Conservation (phyloP, 2,888 invertebrate species). For the Melanchra persicariae region DNA sequence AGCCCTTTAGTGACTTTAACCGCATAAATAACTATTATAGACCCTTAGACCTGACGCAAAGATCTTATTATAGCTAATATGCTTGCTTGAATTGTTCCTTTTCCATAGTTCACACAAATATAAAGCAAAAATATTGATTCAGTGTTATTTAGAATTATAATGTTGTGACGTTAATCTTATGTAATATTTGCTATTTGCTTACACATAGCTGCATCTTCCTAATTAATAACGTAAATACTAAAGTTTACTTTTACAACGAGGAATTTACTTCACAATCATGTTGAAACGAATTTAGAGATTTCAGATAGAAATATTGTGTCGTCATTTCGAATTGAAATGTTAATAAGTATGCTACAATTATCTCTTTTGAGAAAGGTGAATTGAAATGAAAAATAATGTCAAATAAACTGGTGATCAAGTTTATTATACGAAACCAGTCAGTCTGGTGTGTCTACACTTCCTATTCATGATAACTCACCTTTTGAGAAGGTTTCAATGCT, state of each 20-base stretch:
- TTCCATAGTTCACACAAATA: neutral
- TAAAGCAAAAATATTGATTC: conserved; percentile 9
- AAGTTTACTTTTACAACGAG: conserved; percentile 28
- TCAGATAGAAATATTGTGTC: neutral
- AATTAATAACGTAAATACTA: conserved; percentile 29
- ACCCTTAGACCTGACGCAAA: neutral
- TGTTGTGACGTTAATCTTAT: conserved; percentile 9
- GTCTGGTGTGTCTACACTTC: neutral
- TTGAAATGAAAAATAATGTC: no score
- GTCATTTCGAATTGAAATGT: neutral
- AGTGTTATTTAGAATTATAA: conserved; percentile 4
- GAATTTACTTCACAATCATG: conserved; percentile 31
- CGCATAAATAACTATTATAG: conserved; percentile 5
- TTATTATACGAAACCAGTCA: neutral
- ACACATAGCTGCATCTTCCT: conserved; percentile 21
- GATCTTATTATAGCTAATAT: neutral
- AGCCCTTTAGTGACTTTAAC: neutral
- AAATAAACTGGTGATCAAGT: neutral
- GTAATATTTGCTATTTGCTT: conserved; percentile 28
- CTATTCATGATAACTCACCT: neutral
- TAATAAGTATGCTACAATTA: neutral
- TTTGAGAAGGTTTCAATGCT: neutral
- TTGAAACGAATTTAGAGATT: conserved; percentile 17
- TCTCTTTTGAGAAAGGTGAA: no score
- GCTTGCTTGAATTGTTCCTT: neutral